Evolutionary conservation across 2,888 invertebrate genomes (phyloP).

Genomic region (Pandemis heparana): DNA sequence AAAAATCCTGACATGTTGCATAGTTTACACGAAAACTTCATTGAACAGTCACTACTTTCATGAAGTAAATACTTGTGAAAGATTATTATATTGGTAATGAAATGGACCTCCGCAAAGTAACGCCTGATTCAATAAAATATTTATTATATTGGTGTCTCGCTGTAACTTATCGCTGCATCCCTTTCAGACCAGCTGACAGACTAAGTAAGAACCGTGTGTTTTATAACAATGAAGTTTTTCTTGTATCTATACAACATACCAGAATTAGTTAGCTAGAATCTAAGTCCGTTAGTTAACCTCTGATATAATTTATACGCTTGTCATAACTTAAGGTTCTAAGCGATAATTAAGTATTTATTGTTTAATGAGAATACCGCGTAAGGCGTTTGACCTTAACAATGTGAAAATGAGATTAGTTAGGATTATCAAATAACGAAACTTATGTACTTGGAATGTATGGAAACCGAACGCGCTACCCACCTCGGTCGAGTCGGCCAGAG

Average conservation of each 20-base stretch:
- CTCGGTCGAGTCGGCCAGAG: background rate
- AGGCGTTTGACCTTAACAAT: constrained; percentile 61
- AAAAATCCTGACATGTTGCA: constrained; percentile 47
- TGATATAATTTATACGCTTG: constrained; percentile 79
- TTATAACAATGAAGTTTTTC: background rate
- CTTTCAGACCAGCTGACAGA: background rate
- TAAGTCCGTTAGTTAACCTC: constrained; percentile 69
- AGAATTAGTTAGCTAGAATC: constrained; percentile 61
- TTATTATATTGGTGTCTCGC: background rate
- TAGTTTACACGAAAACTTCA: constrained; percentile 27
- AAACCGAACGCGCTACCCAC: background rate
- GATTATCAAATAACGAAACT: constrained; percentile 53
- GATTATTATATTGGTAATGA: no score
- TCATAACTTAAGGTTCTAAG: constrained; percentile 81
- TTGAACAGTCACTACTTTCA: background rate
- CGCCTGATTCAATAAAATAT: no score
- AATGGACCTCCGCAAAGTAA: no score
- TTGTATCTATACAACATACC: constrained; percentile 41
- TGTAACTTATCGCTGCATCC: background rate
- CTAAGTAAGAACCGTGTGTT: background rate
- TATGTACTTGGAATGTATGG: constrained; percentile 38
- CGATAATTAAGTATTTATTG: constrained; percentile 81
- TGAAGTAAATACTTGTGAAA: background rate
- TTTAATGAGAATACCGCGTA: constrained; percentile 55
- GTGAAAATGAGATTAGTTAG: constrained; percentile 77